phyloP scores from a whole-genome alignment of 2,797 vertebrate species.

The Trichosurus vulpecula region DNA sequence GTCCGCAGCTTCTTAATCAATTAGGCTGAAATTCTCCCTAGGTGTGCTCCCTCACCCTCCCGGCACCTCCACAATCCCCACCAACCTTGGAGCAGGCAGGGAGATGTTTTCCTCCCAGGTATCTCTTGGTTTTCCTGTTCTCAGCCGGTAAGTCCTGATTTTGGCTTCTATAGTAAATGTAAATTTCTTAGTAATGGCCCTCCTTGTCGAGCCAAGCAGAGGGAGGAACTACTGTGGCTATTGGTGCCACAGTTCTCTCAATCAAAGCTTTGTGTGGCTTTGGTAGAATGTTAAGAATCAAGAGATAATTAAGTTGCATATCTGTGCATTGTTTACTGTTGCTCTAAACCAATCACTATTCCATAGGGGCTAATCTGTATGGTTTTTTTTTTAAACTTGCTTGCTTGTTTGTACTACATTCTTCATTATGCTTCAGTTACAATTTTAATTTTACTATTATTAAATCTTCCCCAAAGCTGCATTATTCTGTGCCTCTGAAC shows the following conservation, averaged over 20 bases:
- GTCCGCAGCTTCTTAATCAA: background rate
- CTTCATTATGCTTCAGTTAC: conserved; percentile 82
- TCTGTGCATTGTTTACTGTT: conserved; percentile 84
- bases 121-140: conserved; percentile 11
- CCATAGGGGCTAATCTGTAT: conserved; percentile 78
- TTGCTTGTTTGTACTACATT: conserved; percentile 76
- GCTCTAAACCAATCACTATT: conserved; percentile 79
- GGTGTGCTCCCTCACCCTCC: background rate
- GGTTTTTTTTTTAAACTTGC: conserved; percentile 56
- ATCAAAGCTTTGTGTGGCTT: conserved; percentile 68
- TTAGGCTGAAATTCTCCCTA: background rate
- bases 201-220: conserved; percentile 43
- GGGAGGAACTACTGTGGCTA: background rate
- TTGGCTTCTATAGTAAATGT: conserved; percentile 17
- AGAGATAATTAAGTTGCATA: conserved; percentile 84
- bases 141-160: conserved; percentile 23
- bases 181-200: conserved; percentile 62
- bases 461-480: conserved; percentile 84
- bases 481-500: conserved; percentile 80
- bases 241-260: conserved; percentile 34
- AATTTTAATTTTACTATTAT: conserved; percentile 85
- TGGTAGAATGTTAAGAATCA: conserved; percentile 73
- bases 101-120: background rate
- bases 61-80: background rate
- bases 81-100: background rate